Evolutionary conservation across 2,888 invertebrate species (phyloP).

Genomic region (Cylloceria caligata): DNA sequence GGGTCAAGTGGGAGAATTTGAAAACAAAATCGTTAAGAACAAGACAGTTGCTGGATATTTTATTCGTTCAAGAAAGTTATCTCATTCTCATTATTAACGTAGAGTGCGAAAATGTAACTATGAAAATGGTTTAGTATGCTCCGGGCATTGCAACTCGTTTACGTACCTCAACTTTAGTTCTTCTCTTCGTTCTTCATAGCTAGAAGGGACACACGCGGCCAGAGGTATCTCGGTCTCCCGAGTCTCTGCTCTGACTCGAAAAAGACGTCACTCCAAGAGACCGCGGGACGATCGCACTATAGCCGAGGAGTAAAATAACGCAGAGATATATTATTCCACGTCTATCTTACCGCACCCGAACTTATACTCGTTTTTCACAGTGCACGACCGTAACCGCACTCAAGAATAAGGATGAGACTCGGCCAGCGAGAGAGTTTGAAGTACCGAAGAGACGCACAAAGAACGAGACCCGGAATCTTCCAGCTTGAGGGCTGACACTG

Average conservation of each 20-base stretch:
- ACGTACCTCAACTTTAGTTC: constrained; percentile 44
- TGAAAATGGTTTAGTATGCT: constrained; percentile 16
- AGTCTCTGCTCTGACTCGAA: constrained; percentile 33
- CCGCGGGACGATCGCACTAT: constrained; percentile 31
- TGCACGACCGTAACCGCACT: constrained; percentile 19
- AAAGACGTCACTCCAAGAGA: constrained; percentile 57
- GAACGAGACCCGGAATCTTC: constrained; percentile 38
- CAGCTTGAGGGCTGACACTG: constrained; percentile 17
- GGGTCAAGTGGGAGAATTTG: too few species aligned
- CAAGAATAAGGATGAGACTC: constrained; percentile 37
- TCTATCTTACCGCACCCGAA: constrained; percentile 44
- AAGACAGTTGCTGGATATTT: not conserved
- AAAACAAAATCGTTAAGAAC: too few species aligned
- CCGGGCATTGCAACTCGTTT: constrained; percentile 41
- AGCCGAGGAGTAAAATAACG: constrained; percentile 34
- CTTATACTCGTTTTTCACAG: constrained; percentile 54
- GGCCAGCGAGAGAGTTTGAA: not conserved
- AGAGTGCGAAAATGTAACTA: constrained; percentile 20
- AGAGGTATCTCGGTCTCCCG: constrained; percentile 19
- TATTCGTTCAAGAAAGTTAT: not conserved
- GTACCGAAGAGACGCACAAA: constrained; percentile 12
- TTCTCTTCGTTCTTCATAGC: constrained; percentile 35
- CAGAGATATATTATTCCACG: constrained; percentile 57
- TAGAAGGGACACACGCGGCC: constrained; percentile 47
- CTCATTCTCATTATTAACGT: constrained; percentile 1